A percentile compares a stretch with the other conserved stretches of the same genome.
These are phyloP conservation scores for Andrena hattorfiana DNA, from an alignment of 2,888 invertebrate genomes.

Conservation along the genomic window DNA sequence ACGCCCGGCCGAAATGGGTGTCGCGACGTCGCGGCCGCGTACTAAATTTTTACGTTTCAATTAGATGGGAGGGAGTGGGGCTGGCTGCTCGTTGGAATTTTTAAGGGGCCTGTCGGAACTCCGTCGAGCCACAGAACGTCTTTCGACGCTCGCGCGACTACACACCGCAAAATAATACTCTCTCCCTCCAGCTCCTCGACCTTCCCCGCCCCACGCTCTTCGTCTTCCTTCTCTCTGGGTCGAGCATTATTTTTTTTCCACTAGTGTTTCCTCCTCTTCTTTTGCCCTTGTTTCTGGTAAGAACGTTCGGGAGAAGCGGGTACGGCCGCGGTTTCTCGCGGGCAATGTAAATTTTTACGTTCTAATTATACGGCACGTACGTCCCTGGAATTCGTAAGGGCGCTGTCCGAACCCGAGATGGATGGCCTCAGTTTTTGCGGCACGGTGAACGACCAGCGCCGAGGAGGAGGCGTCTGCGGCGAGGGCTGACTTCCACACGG, in stretches of 20 bases:
- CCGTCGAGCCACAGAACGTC: slow-evolving; percentile 4
- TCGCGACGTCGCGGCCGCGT: slow-evolving; percentile 46
- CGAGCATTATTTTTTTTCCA: slow-evolving; percentile 30
- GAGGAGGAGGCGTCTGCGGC: slow-evolving; percentile 69
- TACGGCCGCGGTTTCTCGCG: slow-evolving; percentile 64
- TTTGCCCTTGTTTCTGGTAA: slow-evolving; percentile 41
- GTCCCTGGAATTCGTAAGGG: slow-evolving; percentile 80
- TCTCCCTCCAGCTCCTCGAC: slow-evolving; percentile 23
- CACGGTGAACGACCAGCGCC: slow-evolving; percentile 75
- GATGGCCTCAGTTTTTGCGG: slow-evolving; percentile 75
- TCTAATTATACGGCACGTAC: slow-evolving; percentile 81
- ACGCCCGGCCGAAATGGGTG: slow-evolving; percentile 53
- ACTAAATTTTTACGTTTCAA: slow-evolving; percentile 78
- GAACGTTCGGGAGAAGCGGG: slow-evolving; percentile 54
- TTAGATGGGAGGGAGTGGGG: slow-evolving; percentile 64
- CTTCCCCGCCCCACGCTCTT: slow-evolving; percentile 19
- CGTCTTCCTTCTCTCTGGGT: slow-evolving; percentile 15
- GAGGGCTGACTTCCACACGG: slow-evolving; percentile 61
- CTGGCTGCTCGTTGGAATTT: slow-evolving; percentile 39
- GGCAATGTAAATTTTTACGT: slow-evolving; percentile 80
- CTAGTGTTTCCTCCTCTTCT: slow-evolving; percentile 19
- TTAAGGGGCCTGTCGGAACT: slow-evolving; percentile 50
- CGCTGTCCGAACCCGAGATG: slow-evolving; percentile 75
- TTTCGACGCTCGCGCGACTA: slow-evolving; percentile 26
- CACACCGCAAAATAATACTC: slow-evolving; percentile 57